Evolutionary conservation across 2,797 vertebrate species (phyloP), one percentile per base, ranked within the genome.

Genomic region (Myiotriccus ornatus): DNA sequence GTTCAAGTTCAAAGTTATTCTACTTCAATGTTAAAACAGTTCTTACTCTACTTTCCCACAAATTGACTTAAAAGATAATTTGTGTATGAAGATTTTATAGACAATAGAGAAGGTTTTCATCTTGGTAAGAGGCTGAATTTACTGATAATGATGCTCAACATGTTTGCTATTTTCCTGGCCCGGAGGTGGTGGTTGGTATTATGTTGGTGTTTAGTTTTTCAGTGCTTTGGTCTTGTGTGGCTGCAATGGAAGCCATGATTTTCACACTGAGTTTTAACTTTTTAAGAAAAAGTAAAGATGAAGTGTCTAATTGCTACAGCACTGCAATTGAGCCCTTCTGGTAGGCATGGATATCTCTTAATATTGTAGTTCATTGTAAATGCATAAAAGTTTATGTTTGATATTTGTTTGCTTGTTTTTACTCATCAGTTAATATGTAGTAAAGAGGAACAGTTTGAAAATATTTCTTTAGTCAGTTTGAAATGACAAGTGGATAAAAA

Each of bases 1-100:
- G 15, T 79, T 83, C 37, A 94, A 81, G 59, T 89, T 84, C 71
- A 87, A 50, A 78, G 81, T 89, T 76, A 67, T 85, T 83, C 76
- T 35, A 69, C 8, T 84, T 80, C 47, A 85, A 57, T 64, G 46
- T 84, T 91, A 63, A 89, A 87, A 65, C 23, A 83, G 44, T 75
- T 95, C 14, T 25, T 52, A 46, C 34, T 62, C 64, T 75, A 30
- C 25, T 53, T 87, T 70, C 27, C 23, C 53, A 23, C 27, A 70
- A 65, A 63, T 25, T 85, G 44, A 80, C 14, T 84, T 82, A 69
- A 88, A 64, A 89, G 19, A 24, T 50, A 49, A 34, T 74, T 82
- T 85, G 22, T 23, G 37, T 83, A 56, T 49, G 50, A 49, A 63
- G n/a, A 73, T 64, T 86, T 88, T 69, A 46, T 52, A 63, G 43